phyloP scores from a whole-genome alignment of 1,140 invertebrate genomes.

The Atta cephalotes region DNA sequence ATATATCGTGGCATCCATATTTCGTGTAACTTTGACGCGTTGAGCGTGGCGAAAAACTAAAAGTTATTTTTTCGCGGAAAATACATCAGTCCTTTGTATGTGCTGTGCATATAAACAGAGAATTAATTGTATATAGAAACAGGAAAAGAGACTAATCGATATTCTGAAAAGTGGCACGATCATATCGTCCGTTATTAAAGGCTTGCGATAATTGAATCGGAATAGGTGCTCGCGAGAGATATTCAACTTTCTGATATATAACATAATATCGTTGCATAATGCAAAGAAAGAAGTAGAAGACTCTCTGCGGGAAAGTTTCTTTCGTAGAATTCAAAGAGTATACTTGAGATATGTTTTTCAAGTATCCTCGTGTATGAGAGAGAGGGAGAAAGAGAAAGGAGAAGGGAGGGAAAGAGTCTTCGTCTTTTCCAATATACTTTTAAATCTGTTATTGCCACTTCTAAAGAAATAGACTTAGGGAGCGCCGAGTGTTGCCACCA shows the following conservation, averaged over 20 bases:
- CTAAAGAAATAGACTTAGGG: conserved; percentile 38
- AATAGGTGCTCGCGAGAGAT: conserved; percentile 14
- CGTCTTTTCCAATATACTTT: conserved; percentile 55
- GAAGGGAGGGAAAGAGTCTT: neutral
- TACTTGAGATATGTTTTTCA: conserved; percentile 51
- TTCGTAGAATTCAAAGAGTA: conserved; percentile 42
- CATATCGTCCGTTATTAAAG: conserved; percentile 38
- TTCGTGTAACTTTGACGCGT: conserved; percentile 56
- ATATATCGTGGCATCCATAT: conserved; percentile 34
- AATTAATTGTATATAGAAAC: conserved; percentile 56
- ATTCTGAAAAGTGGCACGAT: conserved; percentile 35
- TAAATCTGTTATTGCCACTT: conserved; percentile 58
- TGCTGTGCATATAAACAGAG: conserved; percentile 41
- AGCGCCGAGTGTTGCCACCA: conserved; percentile 20
- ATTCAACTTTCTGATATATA: conserved; percentile 36
- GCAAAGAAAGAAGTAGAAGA: conserved; percentile 32
- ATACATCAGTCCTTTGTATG: conserved; percentile 27
- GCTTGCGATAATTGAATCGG: conserved; percentile 50
- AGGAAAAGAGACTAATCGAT: conserved; percentile 31
- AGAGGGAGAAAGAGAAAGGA: neutral
- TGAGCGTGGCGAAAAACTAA: conserved; percentile 30
- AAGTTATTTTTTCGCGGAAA: conserved; percentile 44
- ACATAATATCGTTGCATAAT: conserved; percentile 48
- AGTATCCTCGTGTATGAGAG: conserved; percentile 36
- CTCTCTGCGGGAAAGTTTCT: conserved; percentile 42